A percentile compares a stretch with the other conserved stretches of the same genome.
Conservation (phyloP, 2,797 vertebrate species). For the Phoxinus dragarum region DNA sequence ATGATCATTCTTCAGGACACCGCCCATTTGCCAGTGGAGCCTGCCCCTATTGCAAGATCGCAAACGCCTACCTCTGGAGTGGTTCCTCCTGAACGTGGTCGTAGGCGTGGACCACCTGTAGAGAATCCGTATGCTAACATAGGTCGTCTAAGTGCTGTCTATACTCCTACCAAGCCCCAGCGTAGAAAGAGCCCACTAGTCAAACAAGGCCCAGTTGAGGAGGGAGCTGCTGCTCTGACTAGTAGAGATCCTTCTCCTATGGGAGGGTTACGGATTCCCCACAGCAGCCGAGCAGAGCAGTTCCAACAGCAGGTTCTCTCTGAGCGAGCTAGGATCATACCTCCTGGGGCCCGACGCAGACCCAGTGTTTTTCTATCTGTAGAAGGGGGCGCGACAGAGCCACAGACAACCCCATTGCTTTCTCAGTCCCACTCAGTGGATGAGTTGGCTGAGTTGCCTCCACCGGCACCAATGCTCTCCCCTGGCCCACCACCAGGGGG, state of each 20-base stretch:
- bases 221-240: conserved; percentile 76
- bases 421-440: conserved; percentile 97
- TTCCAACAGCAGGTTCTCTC: conserved; percentile 85
- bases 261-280: conserved; percentile 77
- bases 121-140: conserved; percentile 98
- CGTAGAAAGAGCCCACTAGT: conserved; percentile 95
- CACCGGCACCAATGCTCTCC: conserved; percentile 87
- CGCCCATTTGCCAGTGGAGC: conserved; percentile 80
- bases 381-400: conserved; percentile 85
- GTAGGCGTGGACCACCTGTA: conserved; percentile 78
- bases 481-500: conserved; percentile 86
- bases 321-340: conserved; percentile 78
- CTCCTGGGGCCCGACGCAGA: conserved; percentile 78
- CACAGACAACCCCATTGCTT: conserved; percentile 85
- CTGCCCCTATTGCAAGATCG: conserved; percentile 76
- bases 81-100: conserved; percentile 77
- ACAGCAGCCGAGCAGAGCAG: conserved; percentile 86
- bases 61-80: conserved; percentile 76
- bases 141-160: conserved; percentile 87
- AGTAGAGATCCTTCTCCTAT: conserved; percentile 59
- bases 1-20: conserved; percentile 99
- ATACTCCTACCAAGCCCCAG: conserved; percentile 92
- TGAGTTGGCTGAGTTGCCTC: conserved; percentile 91
- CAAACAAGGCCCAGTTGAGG: conserved; percentile 96
- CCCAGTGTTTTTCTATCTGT: conserved; percentile 98